These are phyloP conservation scores for Scaptodrosophila latifasciaeformis DNA, from an alignment of 2,888 invertebrate genomes.

Conservation along the genomic window DNA sequence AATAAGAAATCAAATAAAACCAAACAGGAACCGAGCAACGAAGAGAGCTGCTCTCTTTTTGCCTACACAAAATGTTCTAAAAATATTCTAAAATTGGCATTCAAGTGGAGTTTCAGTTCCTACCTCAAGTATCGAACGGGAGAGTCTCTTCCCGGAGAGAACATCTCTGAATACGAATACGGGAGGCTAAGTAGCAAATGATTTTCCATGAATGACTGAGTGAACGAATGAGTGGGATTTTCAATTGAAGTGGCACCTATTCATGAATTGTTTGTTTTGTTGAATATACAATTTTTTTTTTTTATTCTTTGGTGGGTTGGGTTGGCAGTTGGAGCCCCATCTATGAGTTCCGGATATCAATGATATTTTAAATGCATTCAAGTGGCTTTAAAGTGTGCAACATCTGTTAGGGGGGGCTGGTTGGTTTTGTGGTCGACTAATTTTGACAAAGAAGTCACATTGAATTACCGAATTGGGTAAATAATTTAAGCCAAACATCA, in stretches of 20 bases:
- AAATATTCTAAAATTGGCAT: conserved; percentile 48
- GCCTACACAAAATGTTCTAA: conserved; percentile 38
- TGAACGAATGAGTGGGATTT: neutral
- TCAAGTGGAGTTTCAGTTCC: conserved; percentile 25
- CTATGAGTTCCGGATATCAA: conserved; percentile 51
- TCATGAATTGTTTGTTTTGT: conserved; percentile 18
- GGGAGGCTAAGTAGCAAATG: conserved; percentile 29
- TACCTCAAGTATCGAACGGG: conserved; percentile 53
- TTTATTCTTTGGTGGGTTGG: conserved; percentile 2
- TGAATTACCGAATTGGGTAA: too few relatives aligned
- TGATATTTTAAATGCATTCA: conserved; percentile 42
- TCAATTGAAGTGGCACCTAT: neutral
- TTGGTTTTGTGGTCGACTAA: neutral
- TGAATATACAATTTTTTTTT: too few relatives aligned
- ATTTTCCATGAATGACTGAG: conserved; percentile 48
- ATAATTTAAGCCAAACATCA: too few relatives aligned
- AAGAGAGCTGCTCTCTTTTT: neutral
- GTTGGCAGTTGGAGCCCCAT: neutral
- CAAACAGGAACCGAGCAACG: too few relatives aligned
- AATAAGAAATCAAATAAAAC: conserved; percentile 43
- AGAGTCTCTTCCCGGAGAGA: too few relatives aligned
- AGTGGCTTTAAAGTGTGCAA: conserved; percentile 22
- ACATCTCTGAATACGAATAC: conserved; percentile 33
- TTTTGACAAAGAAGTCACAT: too few relatives aligned
- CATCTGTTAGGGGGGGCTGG: neutral